Evolutionary conservation across 2,113 vertebrate species (phyloP).

Genomic region (Pachyramphus minor): DNA sequence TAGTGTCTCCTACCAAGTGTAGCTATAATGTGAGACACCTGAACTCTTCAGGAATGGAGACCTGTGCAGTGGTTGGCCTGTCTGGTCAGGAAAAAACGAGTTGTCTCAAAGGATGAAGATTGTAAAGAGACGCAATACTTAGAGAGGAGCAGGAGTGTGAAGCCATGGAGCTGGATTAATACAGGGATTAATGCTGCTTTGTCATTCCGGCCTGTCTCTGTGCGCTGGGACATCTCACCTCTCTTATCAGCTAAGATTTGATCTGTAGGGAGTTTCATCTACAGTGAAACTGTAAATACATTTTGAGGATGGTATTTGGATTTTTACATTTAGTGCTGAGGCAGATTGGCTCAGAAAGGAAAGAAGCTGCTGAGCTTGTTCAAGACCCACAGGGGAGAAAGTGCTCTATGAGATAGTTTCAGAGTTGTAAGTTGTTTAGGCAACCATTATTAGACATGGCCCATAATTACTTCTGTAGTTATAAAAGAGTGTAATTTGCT

Average conservation of each 20-base stretch:
- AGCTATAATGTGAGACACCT: neutral
- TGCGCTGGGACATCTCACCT: neutral
- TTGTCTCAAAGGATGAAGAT: neutral
- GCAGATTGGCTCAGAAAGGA: neutral
- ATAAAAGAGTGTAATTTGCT: conserved; percentile 32
- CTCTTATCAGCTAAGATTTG: neutral
- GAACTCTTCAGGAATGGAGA: neutral
- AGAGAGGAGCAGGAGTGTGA: neutral
- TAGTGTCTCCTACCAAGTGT: neutral
- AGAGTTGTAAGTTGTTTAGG: conserved; percentile 31
- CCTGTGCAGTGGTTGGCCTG: neutral
- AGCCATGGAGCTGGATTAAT: neutral
- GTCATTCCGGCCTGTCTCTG: neutral
- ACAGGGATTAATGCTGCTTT: neutral
- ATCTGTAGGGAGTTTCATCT: neutral
- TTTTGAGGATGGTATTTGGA: neutral
- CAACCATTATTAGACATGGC: neutral
- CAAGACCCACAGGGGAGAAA: neutral
- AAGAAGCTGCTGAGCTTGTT: conserved; percentile 6
- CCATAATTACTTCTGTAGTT: conserved; percentile 34
- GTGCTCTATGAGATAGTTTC: neutral
- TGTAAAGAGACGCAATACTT: neutral
- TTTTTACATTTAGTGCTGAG: neutral
- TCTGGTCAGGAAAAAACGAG: neutral
- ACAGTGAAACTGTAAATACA: neutral